phyloP scores from a whole-genome alignment of 1,140 invertebrate species.

The Drosophila sechellia region DNA sequence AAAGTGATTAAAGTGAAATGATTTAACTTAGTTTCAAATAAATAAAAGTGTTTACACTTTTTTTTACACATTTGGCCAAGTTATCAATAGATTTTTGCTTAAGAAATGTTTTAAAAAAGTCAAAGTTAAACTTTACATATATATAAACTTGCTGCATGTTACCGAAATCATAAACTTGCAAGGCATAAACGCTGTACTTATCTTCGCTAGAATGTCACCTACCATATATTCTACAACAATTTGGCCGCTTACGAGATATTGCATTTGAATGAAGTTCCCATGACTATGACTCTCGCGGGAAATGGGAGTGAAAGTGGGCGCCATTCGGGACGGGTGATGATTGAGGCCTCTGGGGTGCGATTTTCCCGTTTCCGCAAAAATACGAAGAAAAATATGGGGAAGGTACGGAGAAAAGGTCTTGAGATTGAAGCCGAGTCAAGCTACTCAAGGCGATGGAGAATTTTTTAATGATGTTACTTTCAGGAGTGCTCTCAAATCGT shows the following conservation, averaged over 20 bases:
- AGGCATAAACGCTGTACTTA: slow-evolving; percentile 26
- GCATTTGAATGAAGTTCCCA: slow-evolving; percentile 35
- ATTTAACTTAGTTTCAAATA: too few relatives aligned
- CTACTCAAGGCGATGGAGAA: slow-evolving; percentile 46
- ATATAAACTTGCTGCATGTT: background rate
- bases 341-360: slow-evolving; percentile 31
- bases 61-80: too few relatives aligned
- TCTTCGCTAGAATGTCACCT: slow-evolving; percentile 22
- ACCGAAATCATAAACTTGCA: slow-evolving; percentile 17
- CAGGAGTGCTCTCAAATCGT: slow-evolving; percentile 56
- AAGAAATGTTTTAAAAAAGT: too few relatives aligned
- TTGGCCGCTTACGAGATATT: slow-evolving; percentile 25
- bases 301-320: slow-evolving; percentile 10
- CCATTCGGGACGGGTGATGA: background rate
- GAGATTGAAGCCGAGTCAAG: slow-evolving; percentile 9
- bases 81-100: too few relatives aligned
- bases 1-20: too few relatives aligned
- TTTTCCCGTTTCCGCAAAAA: slow-evolving; percentile 8
- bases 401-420: background rate
- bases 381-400: background rate
- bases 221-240: slow-evolving; percentile 12
- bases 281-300: slow-evolving; percentile 24
- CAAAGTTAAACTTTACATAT: background rate
- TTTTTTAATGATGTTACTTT: slow-evolving; percentile 57
- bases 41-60: too few relatives aligned